A percentile compares a stretch with the other conserved stretches of the same genome.
phyloP scores from a whole-genome alignment of 1,140 invertebrate species.

The Chrysoperla carnea region DNA sequence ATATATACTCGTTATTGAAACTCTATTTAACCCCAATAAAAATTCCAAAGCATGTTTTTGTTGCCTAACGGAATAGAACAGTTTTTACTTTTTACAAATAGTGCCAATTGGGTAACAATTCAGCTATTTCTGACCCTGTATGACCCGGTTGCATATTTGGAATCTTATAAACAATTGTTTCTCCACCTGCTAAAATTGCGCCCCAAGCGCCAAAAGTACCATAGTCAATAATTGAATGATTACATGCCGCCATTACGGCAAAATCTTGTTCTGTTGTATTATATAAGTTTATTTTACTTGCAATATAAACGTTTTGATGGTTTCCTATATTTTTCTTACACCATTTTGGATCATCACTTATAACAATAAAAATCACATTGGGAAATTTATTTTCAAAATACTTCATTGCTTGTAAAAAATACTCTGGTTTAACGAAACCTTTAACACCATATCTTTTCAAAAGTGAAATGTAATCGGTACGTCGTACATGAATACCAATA shows the following conservation, averaged over 20 bases:
- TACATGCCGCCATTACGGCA: slow-evolving; percentile 40
- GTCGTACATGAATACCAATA: slow-evolving; percentile 36
- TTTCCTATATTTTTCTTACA: slow-evolving; percentile 29
- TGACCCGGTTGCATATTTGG: too few relatives aligned
- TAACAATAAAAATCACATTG: slow-evolving; percentile 34
- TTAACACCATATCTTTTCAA: slow-evolving; percentile 29
- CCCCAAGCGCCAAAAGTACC: slow-evolving; percentile 53
- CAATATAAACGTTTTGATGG: slow-evolving; percentile 27
- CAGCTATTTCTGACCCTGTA: slow-evolving; percentile 30
- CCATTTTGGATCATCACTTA: slow-evolving; percentile 43
- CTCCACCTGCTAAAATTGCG: slow-evolving; percentile 40
- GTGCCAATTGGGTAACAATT: slow-evolving; percentile 35
- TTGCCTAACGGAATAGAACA: too few relatives aligned
- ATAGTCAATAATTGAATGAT: slow-evolving; percentile 49
- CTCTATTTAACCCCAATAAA: too few relatives aligned
- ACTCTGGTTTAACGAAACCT: slow-evolving; percentile 29
- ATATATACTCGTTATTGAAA: too few relatives aligned
- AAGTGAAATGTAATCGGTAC: slow-evolving; percentile 39
- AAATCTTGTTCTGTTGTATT: slow-evolving; percentile 37
- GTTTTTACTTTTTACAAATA: too few relatives aligned
- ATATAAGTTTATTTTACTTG: slow-evolving; percentile 19
- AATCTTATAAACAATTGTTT: slow-evolving; percentile 37
- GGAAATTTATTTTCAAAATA: slow-evolving; percentile 31
- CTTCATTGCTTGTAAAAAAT: slow-evolving; percentile 34
- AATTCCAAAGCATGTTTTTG: too few relatives aligned